A percentile compares a stretch with the other conserved stretches of the same genome.
phyloP scores from a whole-genome alignment of 2,113 vertebrate species.

The Sinosuthora webbiana region DNA sequence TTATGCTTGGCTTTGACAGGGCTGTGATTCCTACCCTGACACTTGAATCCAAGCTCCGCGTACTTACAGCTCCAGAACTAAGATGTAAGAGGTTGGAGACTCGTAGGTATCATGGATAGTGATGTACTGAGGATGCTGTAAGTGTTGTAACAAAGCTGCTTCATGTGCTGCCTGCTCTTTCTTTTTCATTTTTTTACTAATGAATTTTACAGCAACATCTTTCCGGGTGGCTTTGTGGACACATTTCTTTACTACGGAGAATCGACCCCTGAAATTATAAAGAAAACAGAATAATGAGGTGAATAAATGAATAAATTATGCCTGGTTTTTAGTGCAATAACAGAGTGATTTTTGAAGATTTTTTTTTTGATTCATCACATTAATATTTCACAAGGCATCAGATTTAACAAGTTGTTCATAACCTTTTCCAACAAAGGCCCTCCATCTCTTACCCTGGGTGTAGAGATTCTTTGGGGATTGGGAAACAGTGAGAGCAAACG shows the following conservation, averaged over 20 bases:
- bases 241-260: constrained; percentile 95
- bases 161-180: constrained; percentile 95
- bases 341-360: not conserved
- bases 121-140: constrained; percentile 91
- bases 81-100: constrained; percentile 85
- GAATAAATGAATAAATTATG: not conserved
- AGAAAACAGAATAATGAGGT: not conserved
- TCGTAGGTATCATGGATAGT: constrained; percentile 90
- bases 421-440: not conserved
- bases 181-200: constrained; percentile 97
- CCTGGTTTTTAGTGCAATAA: not conserved
- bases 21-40: not conserved
- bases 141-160: constrained; percentile 86
- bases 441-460: not conserved
- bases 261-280: constrained; percentile 83
- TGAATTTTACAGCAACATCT: constrained; percentile 94
- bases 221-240: constrained; percentile 89
- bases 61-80: constrained; percentile 94
- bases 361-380: not conserved
- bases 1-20: not conserved
- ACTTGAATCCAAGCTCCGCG: not conserved
- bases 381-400: constrained; percentile 40
- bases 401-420: constrained; percentile 12
- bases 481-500: not conserved
- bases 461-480: not conserved